Percentiles rank a stretch among this genome's conserved stretches.
phyloP scores from a whole-genome alignment of 2,113 vertebrate species.

The Bos indicus region DNA sequence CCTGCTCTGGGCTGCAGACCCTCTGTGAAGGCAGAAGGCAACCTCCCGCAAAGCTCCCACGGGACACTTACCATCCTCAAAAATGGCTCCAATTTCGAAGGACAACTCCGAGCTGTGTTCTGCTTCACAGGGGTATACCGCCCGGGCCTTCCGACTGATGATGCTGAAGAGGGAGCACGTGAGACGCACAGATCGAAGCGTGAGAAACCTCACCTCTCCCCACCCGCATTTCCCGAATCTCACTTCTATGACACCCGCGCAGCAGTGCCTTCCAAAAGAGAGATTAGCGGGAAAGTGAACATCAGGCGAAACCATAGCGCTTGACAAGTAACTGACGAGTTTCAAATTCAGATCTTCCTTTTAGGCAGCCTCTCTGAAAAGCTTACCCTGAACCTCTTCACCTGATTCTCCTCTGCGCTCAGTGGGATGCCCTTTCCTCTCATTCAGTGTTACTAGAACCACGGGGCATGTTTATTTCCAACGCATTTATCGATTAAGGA shows the following conservation, averaged over 20 bases:
- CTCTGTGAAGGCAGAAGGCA: background rate
- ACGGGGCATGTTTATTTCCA: background rate
- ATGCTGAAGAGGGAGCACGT: slow-evolving; percentile 80
- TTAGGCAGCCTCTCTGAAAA: background rate
- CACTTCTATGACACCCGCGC: background rate
- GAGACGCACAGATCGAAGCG: background rate
- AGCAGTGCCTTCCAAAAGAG: background rate
- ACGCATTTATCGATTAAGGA: background rate
- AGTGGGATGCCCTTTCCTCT: background rate
- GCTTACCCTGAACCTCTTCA: background rate
- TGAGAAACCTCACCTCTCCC: background rate
- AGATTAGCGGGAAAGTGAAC: background rate
- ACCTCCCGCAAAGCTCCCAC: background rate
- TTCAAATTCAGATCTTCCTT: background rate
- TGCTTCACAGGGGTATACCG: slow-evolving; percentile 95
- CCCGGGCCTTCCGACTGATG: slow-evolving; percentile 89
- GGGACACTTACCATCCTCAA: slow-evolving; percentile 93
- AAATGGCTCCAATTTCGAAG: slow-evolving; percentile 95
- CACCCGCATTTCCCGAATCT: background rate
- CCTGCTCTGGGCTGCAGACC: rapidly evolving
- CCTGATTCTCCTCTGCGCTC: background rate
- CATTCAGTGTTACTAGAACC: rapidly evolving
- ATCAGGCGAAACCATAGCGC: background rate
- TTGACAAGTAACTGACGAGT: background rate
- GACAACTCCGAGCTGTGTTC: slow-evolving; percentile 97